A percentile compares a stretch with the other conserved stretches of the same genome.
Evolutionary conservation across 2,888 invertebrate species (phyloP).

Genomic region (Didymodactylos carnosus): DNA sequence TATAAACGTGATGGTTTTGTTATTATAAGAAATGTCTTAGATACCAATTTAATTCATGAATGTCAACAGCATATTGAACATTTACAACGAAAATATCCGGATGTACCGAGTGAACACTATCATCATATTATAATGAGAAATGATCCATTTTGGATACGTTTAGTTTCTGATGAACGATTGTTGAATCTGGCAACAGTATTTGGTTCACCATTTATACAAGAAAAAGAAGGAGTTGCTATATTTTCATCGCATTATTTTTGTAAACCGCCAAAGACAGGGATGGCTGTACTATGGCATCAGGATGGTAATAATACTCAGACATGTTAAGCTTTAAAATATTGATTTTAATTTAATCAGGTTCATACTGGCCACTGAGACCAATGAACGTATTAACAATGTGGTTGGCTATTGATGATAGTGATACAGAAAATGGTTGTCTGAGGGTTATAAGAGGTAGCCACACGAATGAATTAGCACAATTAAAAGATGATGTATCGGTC

Average conservation of each 20-base stretch:
- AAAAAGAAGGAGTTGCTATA: not conserved
- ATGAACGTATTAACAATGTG: slow-evolving; percentile 20
- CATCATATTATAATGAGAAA: not conserved
- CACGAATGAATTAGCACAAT: not conserved
- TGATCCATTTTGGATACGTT: not conserved
- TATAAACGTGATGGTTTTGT: not conserved
- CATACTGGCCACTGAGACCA: not conserved
- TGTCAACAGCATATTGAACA: not conserved
- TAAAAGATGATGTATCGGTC: not conserved
- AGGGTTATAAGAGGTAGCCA: slow-evolving; percentile 21
- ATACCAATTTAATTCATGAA: not conserved
- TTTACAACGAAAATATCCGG: not conserved
- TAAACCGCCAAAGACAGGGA: not conserved
- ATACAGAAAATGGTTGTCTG: slow-evolving; percentile 23
- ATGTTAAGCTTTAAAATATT: not conserved
- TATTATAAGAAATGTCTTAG: not conserved
- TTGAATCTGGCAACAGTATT: not conserved
- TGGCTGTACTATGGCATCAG: not conserved
- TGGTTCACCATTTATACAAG: not conserved
- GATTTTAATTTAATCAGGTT: not conserved
- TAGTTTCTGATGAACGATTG: not conserved
- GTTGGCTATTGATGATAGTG: slow-evolving; percentile 24
- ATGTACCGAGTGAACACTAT: not conserved
- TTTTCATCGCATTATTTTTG: not conserved
- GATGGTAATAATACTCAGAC: no score